These are phyloP conservation scores for Alouatta caraya DNA, from an alignment of 2,797 vertebrate species.

Conservation along the genomic window DNA sequence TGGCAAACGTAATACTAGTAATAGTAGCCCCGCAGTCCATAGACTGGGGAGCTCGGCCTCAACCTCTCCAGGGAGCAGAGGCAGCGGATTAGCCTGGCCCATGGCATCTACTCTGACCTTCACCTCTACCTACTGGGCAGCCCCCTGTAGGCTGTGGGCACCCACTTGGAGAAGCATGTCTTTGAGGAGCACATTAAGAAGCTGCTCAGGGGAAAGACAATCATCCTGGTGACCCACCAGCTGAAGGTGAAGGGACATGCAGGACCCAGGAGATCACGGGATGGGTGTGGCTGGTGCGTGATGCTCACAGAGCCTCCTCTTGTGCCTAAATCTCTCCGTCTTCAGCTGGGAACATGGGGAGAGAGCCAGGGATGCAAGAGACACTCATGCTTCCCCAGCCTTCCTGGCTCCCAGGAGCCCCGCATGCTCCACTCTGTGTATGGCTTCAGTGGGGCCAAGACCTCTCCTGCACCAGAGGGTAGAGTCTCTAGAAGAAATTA, in stretches of 20 bases:
- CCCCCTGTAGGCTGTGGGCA: constrained; percentile 88
- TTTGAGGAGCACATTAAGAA: constrained; percentile 89
- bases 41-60: constrained; percentile 88
- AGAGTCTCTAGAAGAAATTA: background rate
- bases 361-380: background rate
- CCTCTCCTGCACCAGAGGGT: background rate
- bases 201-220: constrained; percentile 83
- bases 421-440: background rate
- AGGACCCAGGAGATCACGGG: background rate
- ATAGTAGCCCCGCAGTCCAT: background rate
- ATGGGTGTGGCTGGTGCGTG: background rate
- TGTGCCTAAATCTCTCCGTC: background rate
- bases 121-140: constrained; percentile 89
- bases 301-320: background rate
- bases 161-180: constrained; percentile 87
- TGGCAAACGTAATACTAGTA: too few species aligned
- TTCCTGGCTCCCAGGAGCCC: background rate
- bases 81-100: constrained; percentile 88
- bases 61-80: constrained; percentile 91
- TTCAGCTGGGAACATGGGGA: background rate
- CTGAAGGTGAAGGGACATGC: constrained; percentile 81
- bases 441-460: background rate
- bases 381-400: too few species aligned
- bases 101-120: constrained; percentile 85
- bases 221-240: constrained; percentile 88